Base-by-base conservation (phyloP, 2,113 vertebrate species). In the Labrus mixtus region DNA sequence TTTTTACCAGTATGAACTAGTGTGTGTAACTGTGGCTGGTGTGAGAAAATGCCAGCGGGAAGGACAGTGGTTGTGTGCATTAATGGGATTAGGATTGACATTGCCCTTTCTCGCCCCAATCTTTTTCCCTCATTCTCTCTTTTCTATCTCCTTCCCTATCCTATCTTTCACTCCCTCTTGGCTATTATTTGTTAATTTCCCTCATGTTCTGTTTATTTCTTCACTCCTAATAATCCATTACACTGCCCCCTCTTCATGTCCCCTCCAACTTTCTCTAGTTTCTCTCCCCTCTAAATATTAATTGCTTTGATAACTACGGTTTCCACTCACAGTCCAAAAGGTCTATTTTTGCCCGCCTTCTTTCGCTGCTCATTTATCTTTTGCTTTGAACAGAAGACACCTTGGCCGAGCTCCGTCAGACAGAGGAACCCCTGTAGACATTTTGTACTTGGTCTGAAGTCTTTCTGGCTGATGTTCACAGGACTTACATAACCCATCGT, bases 11-110 rank as follows among this genome's bases (percentile, higher is more conserved):
- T 68, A 13, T 65, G 8, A 63, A 73, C 50, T 23, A 51, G 12
- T 20, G 45, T 57, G 33, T 59, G 20, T 50, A 7, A 43, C 55
- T 64, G 15, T 58, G 53, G 45, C 56, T 58, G 66, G 37, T 57
- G 43, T 66, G 41, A 61, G 45, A 55, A 78, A 22, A 61, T 1
- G 53, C 71, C 67, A 65, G 76, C 25, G 56, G 73, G 76, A 81
- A 89, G 77, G 85, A 78, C 76, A 86, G 61, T 74, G 56, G 51
- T 57, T 62, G 77, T 81, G 68, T 83, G 79, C 77, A 85, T 93
- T 91, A 90, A 93, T 86, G 70, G 78, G 80, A 90, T 93, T 93
- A 92, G 71, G 67, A 91, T 87, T 57, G 85, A 90, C 84, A 80
- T 87, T 79, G 66, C 64, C 63, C 65, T 78, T 61, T 65, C 66